Conservation (phyloP, 1,140 invertebrate species). For the Drosophila kohkoa region DNA sequence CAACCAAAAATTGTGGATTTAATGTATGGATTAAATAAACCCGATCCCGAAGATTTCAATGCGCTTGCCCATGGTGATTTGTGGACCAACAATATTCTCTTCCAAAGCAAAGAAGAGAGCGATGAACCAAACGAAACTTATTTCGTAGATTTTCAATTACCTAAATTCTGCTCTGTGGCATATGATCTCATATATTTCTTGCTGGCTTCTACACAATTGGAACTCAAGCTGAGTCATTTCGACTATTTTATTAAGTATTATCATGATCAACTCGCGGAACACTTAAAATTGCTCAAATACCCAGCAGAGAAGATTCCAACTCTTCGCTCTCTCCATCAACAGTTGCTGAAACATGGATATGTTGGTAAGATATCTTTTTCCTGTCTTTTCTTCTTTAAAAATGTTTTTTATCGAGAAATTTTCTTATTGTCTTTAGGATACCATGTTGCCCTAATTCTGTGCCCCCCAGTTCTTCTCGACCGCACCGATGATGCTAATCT, state of each 20-base stretch:
- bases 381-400: not conserved
- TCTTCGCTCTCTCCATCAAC: conserved; percentile 67
- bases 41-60: conserved; percentile 85
- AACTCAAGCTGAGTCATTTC: conserved; percentile 59
- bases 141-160: conserved; percentile 84
- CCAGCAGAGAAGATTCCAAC: conserved; percentile 72
- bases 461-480: conserved; percentile 57
- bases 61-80: conserved; percentile 88
- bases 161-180: conserved; percentile 62
- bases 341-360: conserved; percentile 59
- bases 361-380: conserved; percentile 36
- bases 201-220: conserved; percentile 56
- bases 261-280: conserved; percentile 56
- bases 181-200: conserved; percentile 79
- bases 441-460: conserved; percentile 47
- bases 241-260: conserved; percentile 69
- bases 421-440: conserved; percentile 27
- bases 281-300: conserved; percentile 60
- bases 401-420: not conserved
- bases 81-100: conserved; percentile 84
- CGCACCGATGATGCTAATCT: conserved; percentile 44
- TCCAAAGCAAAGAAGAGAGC: conserved; percentile 65
- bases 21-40: conserved; percentile 50
- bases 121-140: conserved; percentile 50
- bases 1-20: conserved; percentile 46